Evolutionary conservation across 2,797 vertebrate genomes (phyloP).

Genomic region (Phataginus tetradactyla): DNA sequence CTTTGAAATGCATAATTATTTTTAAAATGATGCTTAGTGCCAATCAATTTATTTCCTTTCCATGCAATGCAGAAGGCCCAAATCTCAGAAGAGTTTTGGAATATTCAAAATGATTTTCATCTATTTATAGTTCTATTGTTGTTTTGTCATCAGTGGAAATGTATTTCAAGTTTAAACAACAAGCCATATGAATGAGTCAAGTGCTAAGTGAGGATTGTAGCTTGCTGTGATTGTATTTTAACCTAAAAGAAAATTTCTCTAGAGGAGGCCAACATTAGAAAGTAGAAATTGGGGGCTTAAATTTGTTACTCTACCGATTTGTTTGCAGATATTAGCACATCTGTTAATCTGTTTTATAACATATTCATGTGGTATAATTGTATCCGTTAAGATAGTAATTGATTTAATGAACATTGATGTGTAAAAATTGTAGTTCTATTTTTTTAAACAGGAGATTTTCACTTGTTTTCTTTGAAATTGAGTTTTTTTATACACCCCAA

Average conservation of each 20-base stretch:
- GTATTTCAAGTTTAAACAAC: slow-evolving; percentile 46
- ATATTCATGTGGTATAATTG: not conserved
- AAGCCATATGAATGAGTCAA: not conserved
- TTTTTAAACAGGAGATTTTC: not conserved
- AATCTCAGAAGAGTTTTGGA: slow-evolving; percentile 26
- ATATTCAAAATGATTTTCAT: slow-evolving; percentile 25
- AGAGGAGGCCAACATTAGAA: not conserved
- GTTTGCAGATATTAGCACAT: not conserved
- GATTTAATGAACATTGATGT: not conserved
- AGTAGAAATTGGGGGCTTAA: not conserved
- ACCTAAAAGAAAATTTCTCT: not conserved
- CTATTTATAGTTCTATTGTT: not conserved
- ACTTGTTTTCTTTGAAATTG: not conserved
- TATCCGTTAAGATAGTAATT: not conserved
- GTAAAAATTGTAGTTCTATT: not conserved
- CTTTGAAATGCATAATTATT: slow-evolving; percentile 33
- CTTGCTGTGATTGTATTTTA: slow-evolving; percentile 25
- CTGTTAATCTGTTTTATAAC: not conserved
- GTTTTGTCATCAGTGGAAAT: slow-evolving; percentile 25
- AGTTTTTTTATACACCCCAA: not conserved
- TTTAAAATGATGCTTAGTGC: not conserved
- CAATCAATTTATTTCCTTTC: slow-evolving; percentile 26
- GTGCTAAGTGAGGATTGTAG: not conserved
- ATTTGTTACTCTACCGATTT: not conserved
- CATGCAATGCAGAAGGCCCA: slow-evolving; percentile 10